These are phyloP conservation scores for Hirundichthys speculiger DNA, from an alignment of 2,113 vertebrate genomes.

Conservation along the genomic window DNA sequence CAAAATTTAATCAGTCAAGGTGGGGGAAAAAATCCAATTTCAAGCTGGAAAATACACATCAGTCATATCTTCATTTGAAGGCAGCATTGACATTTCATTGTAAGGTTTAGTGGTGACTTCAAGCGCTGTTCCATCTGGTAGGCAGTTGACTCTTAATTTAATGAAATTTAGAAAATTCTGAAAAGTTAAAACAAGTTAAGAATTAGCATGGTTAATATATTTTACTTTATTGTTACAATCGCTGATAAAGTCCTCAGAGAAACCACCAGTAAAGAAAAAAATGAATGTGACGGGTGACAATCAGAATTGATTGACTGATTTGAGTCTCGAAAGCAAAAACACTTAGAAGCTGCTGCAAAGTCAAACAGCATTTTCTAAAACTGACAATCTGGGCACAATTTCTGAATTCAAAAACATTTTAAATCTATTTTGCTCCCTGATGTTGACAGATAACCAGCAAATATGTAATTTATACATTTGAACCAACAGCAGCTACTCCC, in stretches of 20 bases:
- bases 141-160: constrained; percentile 25
- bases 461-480: no score
- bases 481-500: no score
- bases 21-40: constrained; percentile 35
- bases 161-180: constrained; percentile 16
- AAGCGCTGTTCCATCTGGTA: constrained; percentile 18
- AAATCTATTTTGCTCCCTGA: neutral
- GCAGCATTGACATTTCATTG: constrained; percentile 24
- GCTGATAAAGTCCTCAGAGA: neutral
- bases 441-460: no score
- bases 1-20: constrained; percentile 52
- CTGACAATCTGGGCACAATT: neutral
- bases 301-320: neutral
- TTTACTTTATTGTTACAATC: neutral
- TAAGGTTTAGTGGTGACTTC: constrained; percentile 25
- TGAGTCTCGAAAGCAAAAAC: neutral
- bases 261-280: neutral
- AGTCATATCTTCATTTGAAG: constrained; percentile 32
- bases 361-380: no score
- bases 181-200: constrained; percentile 1
- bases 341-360: neutral
- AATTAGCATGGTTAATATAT: constrained; percentile 3
- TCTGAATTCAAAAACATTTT: neutral
- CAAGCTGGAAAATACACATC: constrained; percentile 29
- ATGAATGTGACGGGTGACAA: neutral